Evolutionary conservation across 2,888 invertebrate genomes (phyloP), one percentile per base, ranked within the genome.

Genomic region (Dryobota labecula): DNA sequence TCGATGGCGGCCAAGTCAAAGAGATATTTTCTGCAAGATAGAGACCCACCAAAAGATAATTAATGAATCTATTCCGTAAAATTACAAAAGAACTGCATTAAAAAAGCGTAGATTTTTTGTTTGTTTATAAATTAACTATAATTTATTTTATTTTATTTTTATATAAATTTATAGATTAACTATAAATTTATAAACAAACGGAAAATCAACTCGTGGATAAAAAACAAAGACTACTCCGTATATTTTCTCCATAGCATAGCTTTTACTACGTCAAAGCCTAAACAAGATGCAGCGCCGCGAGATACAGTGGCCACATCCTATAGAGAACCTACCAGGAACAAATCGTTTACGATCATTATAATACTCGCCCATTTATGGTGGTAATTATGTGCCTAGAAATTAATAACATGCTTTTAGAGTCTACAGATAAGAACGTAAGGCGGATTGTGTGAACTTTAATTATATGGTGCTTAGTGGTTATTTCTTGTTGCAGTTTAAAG

Each of bases 291-390:
- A 90, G 85, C 86, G 64, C 77, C 76, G 69, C 83, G 84, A 89
- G 88, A 88, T 88, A 87, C 89, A 90, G 91, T 90, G 92, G 93
- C 91, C 86, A 91, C 90, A 94, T 94, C 94, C 95, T 93, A 88
- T 86, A 33, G 6, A 58, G 56, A 20, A 43, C 8, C 24, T 57
- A 91, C 86, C 89, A 92, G 92, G 92, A 94, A 94, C 92, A 87
- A 82, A 87, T 85, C 81, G 81, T 80, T 82, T 88, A 83, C 70
- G 58, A 49, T 65, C 64, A 76, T 73, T 80, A 74, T 51, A 69
- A 79, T 70, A 57, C 66, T 74, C 65, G 49, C 76, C 49, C 58
- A 81, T n/a, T n/a, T 79, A 77, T 36, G 30, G 58, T 60, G 20
- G 58, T 71, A 77, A 83, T 86, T 84, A 78, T 75, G 18, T 49